phyloP scores from a whole-genome alignment of 2,888 invertebrate species.

The Hymenopus coronatus region DNA sequence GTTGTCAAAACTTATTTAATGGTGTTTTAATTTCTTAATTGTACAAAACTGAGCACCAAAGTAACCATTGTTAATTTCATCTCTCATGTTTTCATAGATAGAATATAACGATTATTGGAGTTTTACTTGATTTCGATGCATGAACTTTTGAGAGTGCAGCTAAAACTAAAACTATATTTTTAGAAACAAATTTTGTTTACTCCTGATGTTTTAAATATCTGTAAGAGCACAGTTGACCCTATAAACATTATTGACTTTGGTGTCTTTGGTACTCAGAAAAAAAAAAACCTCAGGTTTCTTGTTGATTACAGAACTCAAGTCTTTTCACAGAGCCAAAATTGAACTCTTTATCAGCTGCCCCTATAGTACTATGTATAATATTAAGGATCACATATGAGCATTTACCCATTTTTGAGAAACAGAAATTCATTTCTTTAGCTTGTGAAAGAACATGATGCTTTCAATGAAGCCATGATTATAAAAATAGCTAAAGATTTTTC shows the following conservation, averaged over 20 bases:
- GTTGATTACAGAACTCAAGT: constrained; percentile 12
- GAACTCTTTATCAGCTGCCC: background rate
- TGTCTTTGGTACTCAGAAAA: background rate
- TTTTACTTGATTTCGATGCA: no score
- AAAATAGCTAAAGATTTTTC: background rate
- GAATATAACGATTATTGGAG: background rate
- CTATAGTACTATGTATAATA: background rate
- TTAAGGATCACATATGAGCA: background rate
- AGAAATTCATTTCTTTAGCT: background rate
- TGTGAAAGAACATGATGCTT: background rate
- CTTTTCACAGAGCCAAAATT: background rate
- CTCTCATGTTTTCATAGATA: background rate
- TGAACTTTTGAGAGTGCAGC: background rate
- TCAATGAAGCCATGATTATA: background rate
- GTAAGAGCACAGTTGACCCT: background rate
- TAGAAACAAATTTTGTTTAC: background rate
- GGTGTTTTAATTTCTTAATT: background rate
- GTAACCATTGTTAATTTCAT: background rate
- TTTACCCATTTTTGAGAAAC: background rate
- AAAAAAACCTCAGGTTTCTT: background rate
- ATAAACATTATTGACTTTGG: background rate
- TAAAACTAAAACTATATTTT: background rate
- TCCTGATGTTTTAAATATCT: background rate
- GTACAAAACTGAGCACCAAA: background rate
- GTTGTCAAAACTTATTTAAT: background rate